Evolutionary conservation across 2,888 invertebrate genomes (phyloP).

Genomic region (Acleris cristana): DNA sequence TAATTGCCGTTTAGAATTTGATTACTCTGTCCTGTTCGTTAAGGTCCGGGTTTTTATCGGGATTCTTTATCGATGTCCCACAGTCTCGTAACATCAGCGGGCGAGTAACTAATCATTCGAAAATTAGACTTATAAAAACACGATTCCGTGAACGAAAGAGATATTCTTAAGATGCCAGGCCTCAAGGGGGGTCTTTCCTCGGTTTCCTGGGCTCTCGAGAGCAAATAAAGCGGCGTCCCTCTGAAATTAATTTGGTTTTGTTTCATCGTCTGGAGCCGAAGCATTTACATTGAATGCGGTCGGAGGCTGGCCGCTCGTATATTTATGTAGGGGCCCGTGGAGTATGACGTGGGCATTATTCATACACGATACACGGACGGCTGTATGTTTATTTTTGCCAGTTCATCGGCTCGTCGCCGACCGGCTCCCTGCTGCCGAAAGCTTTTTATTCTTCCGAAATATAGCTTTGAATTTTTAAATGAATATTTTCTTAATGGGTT

Average conservation of each 20-base stretch:
- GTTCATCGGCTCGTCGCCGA: constrained; percentile 71
- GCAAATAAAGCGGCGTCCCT: constrained; percentile 78
- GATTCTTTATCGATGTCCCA: constrained; percentile 62
- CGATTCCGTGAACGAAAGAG: constrained; percentile 65
- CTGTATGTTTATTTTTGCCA: constrained; percentile 78
- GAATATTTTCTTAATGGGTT: constrained; percentile 5
- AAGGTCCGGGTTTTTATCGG: constrained; percentile 57
- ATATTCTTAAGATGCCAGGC: constrained; percentile 68
- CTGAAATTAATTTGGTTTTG: constrained; percentile 83
- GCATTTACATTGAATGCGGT: constrained; percentile 83
- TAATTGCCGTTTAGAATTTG: constrained; percentile 53
- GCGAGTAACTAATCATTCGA: constrained; percentile 71
- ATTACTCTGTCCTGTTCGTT: constrained; percentile 48
- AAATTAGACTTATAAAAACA: constrained; percentile 63
- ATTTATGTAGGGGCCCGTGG: constrained; percentile 79
- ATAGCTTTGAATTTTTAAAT: constrained; percentile 34
- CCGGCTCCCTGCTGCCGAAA: constrained; percentile 34
- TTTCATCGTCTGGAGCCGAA: constrained; percentile 78
- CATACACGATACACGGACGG: constrained; percentile 75
- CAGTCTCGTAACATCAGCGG: constrained; percentile 51
- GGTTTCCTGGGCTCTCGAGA: constrained; percentile 62
- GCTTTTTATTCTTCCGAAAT: constrained; percentile 38
- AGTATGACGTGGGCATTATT: constrained; percentile 81
- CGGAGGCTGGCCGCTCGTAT: constrained; percentile 78
- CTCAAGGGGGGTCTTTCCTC: constrained; percentile 76